A percentile compares a stretch with the other conserved stretches of the same genome.
Evolutionary conservation across 2,113 vertebrate species (phyloP).

Genomic region (Raja brachyura): DNA sequence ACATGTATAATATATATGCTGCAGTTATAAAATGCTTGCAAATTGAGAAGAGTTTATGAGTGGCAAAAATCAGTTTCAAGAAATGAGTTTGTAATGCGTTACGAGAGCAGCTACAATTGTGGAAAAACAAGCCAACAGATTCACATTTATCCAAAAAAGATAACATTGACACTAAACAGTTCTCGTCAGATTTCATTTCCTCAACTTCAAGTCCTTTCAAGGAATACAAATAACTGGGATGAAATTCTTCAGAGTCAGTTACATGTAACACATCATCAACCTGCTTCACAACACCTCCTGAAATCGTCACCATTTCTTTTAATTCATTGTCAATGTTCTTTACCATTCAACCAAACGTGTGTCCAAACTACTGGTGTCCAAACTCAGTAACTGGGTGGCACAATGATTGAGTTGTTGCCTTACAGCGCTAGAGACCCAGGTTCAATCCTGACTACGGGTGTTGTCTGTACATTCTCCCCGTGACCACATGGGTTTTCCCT

Average conservation of each 20-base stretch:
- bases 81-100: background rate
- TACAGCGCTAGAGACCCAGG: too few species aligned
- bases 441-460: too few species aligned
- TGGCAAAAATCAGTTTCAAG: background rate
- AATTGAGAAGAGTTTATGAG: background rate
- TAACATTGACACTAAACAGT: background rate
- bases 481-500: too few species aligned
- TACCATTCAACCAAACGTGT: too few species aligned
- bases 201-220: background rate
- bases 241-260: too few species aligned
- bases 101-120: background rate
- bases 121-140: background rate
- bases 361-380: too few species aligned
- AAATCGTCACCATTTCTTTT: too few species aligned
- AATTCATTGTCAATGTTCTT: too few species aligned
- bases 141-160: background rate
- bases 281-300: background rate
- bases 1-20: background rate
- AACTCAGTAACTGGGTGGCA: too few species aligned
- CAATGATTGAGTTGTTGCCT: too few species aligned
- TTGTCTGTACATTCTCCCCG: too few species aligned
- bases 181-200: background rate
- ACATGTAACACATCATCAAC: background rate
- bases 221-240: too few species aligned
- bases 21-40: background rate